Conservation (phyloP, 1,140 invertebrate species). For the Apis dorsata region DNA sequence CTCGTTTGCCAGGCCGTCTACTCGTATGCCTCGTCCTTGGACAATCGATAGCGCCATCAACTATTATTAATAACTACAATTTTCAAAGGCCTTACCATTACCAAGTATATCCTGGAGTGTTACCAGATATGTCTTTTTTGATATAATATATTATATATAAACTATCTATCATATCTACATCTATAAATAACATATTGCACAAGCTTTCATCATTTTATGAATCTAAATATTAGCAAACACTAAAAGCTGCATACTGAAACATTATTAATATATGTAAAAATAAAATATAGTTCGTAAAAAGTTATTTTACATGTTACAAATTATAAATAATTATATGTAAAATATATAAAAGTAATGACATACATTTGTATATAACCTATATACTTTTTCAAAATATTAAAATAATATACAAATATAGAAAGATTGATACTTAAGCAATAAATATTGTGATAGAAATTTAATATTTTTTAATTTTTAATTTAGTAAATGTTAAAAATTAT, state of each 20-base stretch:
- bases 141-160: not conserved
- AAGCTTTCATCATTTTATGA: not conserved
- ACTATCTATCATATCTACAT: not conserved
- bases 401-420: not conserved
- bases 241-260: not conserved
- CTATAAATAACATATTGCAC: not conserved
- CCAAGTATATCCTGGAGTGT: not conserved
- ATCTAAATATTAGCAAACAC: not conserved
- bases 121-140: not conserved
- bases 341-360: no score
- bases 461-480: not conserved
- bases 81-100: slow-evolving; percentile 33
- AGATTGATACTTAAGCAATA: not conserved
- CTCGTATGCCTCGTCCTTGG: slow-evolving; percentile 65
- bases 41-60: slow-evolving; percentile 68
- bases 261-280: not conserved
- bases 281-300: not conserved
- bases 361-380: no score
- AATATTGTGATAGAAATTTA: not conserved
- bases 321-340: no score
- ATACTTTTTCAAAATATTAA: no score
- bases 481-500: not conserved
- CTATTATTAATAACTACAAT: slow-evolving; percentile 58
- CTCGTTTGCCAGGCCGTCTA: slow-evolving; percentile 57
- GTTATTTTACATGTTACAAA: not conserved